phyloP scores from a whole-genome alignment of 2,113 vertebrate genomes.

The Micronycteris hirsuta region DNA sequence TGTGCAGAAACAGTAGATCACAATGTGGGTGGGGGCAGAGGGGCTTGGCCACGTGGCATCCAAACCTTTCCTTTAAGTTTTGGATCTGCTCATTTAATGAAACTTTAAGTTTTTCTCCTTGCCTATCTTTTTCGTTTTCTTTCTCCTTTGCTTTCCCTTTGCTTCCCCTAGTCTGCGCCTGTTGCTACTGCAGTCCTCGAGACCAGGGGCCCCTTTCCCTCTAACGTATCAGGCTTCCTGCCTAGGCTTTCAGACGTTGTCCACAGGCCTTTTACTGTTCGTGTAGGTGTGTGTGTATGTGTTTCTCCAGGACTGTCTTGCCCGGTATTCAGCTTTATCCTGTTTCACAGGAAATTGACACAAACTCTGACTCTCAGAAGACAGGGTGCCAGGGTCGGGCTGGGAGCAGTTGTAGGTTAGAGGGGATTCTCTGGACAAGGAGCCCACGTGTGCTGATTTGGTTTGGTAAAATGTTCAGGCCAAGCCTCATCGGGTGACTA shows the following conservation, averaged over 20 bases:
- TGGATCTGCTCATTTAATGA: constrained; percentile 8
- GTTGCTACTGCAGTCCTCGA: background rate
- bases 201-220: background rate
- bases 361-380: background rate
- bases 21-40: background rate
- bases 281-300: background rate
- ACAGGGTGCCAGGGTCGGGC: background rate
- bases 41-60: background rate
- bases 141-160: background rate
- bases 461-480: background rate
- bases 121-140: background rate
- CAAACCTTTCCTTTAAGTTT: constrained; percentile 25
- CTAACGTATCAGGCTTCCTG: background rate
- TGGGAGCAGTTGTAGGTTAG: background rate
- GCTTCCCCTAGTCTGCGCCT: background rate
- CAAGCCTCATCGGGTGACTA: background rate
- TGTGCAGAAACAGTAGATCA: background rate
- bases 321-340: background rate
- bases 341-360: background rate
- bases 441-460: background rate
- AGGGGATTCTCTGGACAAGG: background rate
- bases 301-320: background rate
- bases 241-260: background rate
- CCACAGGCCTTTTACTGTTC: background rate
- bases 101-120: background rate